These are phyloP conservation scores for Nemotelus pantherinus DNA, from an alignment of 2,888 invertebrate species.

Conservation along the genomic window DNA sequence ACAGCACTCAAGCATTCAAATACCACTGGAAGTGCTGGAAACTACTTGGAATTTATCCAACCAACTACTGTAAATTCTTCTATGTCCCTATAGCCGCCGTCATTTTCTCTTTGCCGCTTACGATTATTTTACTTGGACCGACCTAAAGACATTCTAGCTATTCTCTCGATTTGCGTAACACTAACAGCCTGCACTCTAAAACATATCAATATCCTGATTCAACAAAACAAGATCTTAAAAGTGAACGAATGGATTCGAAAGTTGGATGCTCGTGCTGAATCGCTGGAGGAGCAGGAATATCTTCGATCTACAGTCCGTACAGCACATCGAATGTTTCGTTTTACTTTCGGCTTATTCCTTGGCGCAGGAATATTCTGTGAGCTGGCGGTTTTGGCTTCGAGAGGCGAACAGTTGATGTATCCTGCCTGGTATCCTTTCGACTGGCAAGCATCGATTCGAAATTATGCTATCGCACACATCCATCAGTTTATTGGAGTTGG, in stretches of 20 bases:
- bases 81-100: conserved; percentile 53
- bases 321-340: conserved; percentile 54
- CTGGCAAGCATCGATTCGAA: conserved; percentile 2
- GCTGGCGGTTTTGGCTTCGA: neutral
- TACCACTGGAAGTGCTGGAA: conserved; percentile 61
- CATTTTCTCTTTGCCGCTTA: conserved; percentile 59
- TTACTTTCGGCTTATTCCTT: conserved; percentile 56
- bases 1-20: conserved; percentile 54
- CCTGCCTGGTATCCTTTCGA: conserved; percentile 44
- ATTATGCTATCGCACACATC: conserved; percentile 8
- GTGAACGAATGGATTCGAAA: conserved; percentile 54
- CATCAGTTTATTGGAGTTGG: conserved; percentile 16
- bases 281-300: conserved; percentile 52
- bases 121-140: conserved; percentile 57
- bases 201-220: conserved; percentile 58
- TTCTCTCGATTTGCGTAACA: conserved; percentile 60
- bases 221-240: conserved; percentile 54
- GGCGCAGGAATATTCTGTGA: neutral
- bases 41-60: conserved; percentile 56
- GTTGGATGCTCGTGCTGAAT: conserved; percentile 54
- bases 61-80: conserved; percentile 40
- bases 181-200: conserved; percentile 59
- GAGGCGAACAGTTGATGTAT: conserved; percentile 8
- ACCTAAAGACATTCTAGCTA: conserved; percentile 58
- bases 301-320: conserved; percentile 53